Percentiles rank a stretch among this genome's conserved stretches.
Conservation (phyloP, 1,140 invertebrate species). For the Ladona fulva region DNA sequence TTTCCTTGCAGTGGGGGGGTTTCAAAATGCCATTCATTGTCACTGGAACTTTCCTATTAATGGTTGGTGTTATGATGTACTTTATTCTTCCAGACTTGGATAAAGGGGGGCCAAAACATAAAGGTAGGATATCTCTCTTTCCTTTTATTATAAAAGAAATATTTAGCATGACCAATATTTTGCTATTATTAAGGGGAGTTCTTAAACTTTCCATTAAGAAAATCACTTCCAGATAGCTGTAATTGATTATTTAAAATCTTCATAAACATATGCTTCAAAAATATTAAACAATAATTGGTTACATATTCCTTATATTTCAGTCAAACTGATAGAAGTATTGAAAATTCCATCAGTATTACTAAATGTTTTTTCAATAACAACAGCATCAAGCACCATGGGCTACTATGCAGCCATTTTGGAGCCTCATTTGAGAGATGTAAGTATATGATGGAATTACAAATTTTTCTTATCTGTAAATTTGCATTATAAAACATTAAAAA, state of each 20-base stretch:
- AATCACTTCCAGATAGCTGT: too few species aligned
- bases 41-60: conserved; percentile 44
- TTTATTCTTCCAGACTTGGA: conserved; percentile 33
- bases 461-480: neutral
- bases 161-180: too few species aligned
- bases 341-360: conserved; percentile 27
- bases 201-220: too few species aligned
- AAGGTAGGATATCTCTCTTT: too few species aligned
- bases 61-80: conserved; percentile 37
- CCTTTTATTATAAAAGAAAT: too few species aligned
- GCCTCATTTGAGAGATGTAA: conserved; percentile 35
- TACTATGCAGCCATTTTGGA: conserved; percentile 36
- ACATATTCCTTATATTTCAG: neutral
- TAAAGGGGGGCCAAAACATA: too few species aligned
- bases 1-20: conserved; percentile 38
- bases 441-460: neutral
- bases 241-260: too few species aligned
- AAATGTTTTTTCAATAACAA: neutral
- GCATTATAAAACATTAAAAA: too few species aligned
- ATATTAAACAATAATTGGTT: too few species aligned
- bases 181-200: too few species aligned
- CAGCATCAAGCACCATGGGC: conserved; percentile 30
- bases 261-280: too few species aligned
- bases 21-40: conserved; percentile 51
- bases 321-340: neutral